phyloP scores from a whole-genome alignment of 2,888 invertebrate species.

The Meiosimyza platycephala region DNA sequence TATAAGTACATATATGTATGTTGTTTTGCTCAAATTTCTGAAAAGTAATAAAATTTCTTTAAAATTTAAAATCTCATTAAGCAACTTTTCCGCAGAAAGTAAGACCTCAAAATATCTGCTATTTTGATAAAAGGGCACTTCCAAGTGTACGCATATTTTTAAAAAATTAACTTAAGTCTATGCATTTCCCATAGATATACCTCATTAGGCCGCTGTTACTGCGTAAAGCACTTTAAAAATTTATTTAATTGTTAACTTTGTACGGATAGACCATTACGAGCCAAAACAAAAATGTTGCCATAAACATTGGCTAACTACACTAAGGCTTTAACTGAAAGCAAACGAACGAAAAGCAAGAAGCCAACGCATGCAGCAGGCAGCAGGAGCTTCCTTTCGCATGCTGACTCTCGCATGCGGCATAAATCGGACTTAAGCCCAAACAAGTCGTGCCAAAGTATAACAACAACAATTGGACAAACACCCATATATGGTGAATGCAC shows the following conservation, averaged over 20 bases:
- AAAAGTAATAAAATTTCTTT: no score
- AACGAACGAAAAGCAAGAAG: neutral
- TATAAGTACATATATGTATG: no score
- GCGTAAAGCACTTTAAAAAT: neutral
- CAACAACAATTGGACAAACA: neutral
- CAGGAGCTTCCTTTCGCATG: neutral
- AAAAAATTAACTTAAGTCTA: neutral
- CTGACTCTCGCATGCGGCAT: neutral
- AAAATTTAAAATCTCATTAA: no score
- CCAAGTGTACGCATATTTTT: no score
- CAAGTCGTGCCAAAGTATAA: neutral
- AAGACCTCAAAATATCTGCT: no score
- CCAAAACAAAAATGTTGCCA: neutral
- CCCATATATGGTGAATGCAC: conserved; percentile 18
- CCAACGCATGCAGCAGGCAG: neutral
- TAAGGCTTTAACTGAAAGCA: neutral
- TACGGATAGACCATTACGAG: neutral
- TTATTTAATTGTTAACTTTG: conserved; percentile 14
- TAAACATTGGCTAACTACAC: neutral
- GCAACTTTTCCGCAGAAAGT: no score
- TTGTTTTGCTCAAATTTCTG: no score
- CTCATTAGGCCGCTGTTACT: neutral
- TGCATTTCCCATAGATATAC: neutral
- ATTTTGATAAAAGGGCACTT: no score
- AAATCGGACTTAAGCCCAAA: conserved; percentile 26